phyloP scores from a whole-genome alignment of 1,140 invertebrate species.

The Drusus annulatus region DNA sequence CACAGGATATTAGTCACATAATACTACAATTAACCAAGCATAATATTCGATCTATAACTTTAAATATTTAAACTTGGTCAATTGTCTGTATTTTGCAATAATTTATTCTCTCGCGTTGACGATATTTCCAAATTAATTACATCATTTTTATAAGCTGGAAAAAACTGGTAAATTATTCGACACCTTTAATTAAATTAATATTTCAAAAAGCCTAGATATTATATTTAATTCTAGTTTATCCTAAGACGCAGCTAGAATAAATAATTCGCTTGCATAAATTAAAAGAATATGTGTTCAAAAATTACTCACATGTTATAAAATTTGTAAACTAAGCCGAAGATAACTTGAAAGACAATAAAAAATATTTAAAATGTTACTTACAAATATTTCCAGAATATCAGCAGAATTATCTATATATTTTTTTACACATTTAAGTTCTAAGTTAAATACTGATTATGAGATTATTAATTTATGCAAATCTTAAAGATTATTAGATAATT shows the following conservation, averaged over 20 bases:
- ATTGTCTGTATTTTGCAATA: slow-evolving; percentile 37
- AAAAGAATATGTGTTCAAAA: not conserved
- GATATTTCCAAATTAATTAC: not conserved
- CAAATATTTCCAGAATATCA: too few relatives aligned
- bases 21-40: slow-evolving; percentile 44
- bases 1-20: slow-evolving; percentile 19
- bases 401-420: too few relatives aligned
- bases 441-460: too few relatives aligned
- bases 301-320: too few relatives aligned
- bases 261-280: not conserved
- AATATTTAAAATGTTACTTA: too few relatives aligned
- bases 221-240: too few relatives aligned
- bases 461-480: too few relatives aligned
- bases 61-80: slow-evolving; percentile 25
- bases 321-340: too few relatives aligned
- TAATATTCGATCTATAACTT: slow-evolving; percentile 36
- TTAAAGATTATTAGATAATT: too few relatives aligned
- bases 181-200: not conserved
- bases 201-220: not conserved
- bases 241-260: not conserved
- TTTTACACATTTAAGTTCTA: too few relatives aligned
- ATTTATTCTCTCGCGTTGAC: not conserved
- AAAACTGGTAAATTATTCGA: not conserved
- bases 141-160: not conserved
- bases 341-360: too few relatives aligned